Evolutionary conservation across 2,797 vertebrate species (phyloP).

Genomic region (Crotalus adamanteus): DNA sequence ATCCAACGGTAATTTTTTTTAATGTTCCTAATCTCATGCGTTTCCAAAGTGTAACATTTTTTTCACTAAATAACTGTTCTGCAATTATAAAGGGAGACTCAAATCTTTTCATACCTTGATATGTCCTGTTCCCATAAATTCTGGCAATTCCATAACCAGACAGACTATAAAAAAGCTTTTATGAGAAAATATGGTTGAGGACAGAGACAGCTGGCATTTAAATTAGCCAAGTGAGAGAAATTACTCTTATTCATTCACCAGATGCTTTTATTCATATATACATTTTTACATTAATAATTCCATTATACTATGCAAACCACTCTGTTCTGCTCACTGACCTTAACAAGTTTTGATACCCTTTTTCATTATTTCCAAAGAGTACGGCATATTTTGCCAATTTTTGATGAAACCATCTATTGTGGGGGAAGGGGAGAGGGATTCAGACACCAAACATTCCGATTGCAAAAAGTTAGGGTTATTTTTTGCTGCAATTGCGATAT

Average conservation of each 20-base stretch:
- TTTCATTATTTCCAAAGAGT: slow-evolving; percentile 50
- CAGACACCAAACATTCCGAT: background rate
- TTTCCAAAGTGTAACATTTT: slow-evolving; percentile 36
- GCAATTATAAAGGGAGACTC: slow-evolving; percentile 40
- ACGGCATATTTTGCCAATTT: slow-evolving; percentile 46
- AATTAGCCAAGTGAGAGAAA: slow-evolving; percentile 67
- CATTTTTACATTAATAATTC: slow-evolving; percentile 70
- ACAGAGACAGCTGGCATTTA: slow-evolving; percentile 66
- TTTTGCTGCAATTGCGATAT: background rate
- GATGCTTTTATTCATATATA: slow-evolving; percentile 65
- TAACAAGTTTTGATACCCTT: slow-evolving; percentile 50
- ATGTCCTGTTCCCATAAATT: slow-evolving; percentile 55
- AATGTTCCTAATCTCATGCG: slow-evolving; percentile 13
- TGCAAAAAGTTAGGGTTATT: slow-evolving; percentile 3
- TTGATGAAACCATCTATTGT: slow-evolving; percentile 38
- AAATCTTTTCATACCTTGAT: slow-evolving; percentile 43
- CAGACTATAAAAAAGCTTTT: slow-evolving; percentile 63
- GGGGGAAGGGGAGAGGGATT: background rate
- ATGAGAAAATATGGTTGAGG: slow-evolving; percentile 66
- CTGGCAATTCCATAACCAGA: slow-evolving; percentile 54
- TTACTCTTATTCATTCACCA: slow-evolving; percentile 65
- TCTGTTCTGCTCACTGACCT: slow-evolving; percentile 48
- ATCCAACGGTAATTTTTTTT: slow-evolving; percentile 13
- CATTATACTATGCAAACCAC: slow-evolving; percentile 55
- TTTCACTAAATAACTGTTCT: slow-evolving; percentile 38